Percentiles rank a stretch among this genome's conserved stretches.
phyloP scores from a whole-genome alignment of 2,113 vertebrate species.

The Amazona vittata region DNA sequence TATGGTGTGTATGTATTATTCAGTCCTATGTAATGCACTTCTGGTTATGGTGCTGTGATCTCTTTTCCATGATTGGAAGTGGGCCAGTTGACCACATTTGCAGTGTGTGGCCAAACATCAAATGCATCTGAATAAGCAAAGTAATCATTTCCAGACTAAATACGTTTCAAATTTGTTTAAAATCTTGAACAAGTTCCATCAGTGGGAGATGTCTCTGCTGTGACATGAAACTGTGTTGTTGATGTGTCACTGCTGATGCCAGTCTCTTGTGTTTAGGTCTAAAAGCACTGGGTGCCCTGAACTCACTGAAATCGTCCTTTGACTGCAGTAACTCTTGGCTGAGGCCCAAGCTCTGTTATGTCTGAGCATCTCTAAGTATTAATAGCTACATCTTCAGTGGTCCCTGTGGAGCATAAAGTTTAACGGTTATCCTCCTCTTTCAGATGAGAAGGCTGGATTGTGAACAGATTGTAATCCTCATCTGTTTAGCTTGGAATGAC shows the following conservation, averaged over 20 bases:
- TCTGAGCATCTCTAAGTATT: background rate
- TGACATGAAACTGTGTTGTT: background rate
- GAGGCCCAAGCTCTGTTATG: background rate
- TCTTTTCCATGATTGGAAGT: background rate
- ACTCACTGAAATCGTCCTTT: background rate
- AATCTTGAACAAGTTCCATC: background rate
- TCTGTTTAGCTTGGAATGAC: background rate
- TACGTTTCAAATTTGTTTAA: slow-evolving; percentile 4
- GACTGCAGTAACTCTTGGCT: background rate
- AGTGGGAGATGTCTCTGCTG: background rate
- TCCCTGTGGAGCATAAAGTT: background rate
- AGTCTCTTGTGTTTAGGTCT: background rate
- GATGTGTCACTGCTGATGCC: background rate
- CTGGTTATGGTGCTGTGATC: background rate
- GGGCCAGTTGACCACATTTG: background rate
- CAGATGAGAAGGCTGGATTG: background rate
- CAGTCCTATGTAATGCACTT: slow-evolving; percentile 17
- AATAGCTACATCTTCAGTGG: background rate
- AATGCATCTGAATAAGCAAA: slow-evolving; percentile 23
- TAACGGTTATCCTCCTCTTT: background rate
- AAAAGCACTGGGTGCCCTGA: background rate
- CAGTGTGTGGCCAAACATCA: slow-evolving; percentile 9
- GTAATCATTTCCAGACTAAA: slow-evolving; percentile 59
- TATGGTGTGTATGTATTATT: background rate
- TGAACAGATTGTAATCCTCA: background rate